Conservation (phyloP, 2,888 invertebrate species). For the Drosophila bunnanda region DNA sequence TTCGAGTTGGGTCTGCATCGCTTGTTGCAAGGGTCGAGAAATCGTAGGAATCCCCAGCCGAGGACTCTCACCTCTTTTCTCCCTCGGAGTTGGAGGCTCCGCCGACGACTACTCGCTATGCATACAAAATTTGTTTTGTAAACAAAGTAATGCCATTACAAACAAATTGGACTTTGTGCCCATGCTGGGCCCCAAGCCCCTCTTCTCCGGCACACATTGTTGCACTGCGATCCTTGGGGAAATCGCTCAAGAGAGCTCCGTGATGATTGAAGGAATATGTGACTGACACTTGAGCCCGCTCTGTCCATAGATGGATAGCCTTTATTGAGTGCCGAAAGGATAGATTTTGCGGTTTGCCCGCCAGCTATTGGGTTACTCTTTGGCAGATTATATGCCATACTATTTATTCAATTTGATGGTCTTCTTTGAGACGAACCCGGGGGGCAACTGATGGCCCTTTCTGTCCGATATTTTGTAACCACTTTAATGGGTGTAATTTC, state of each 20-base stretch:
- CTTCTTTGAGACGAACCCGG: conserved; percentile 1
- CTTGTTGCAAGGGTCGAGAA: conserved; percentile 37
- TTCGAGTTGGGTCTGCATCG: conserved; percentile 28
- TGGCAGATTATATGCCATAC: conserved; percentile 29
- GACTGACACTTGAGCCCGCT: conserved; percentile 66
- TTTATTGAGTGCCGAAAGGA: conserved; percentile 72
- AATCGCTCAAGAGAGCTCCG: conserved; percentile 54
- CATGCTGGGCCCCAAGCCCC: conserved; percentile 61
- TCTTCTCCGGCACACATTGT: conserved; percentile 32
- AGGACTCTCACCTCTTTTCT: conserved; percentile 8
- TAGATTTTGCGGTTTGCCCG: conserved; percentile 32
- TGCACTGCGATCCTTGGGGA: conserved; percentile 63
- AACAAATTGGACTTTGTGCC: conserved; percentile 80
- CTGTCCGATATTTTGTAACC: not conserved
- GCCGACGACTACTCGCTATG: conserved; percentile 72
- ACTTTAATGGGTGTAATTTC: conserved; percentile 1
- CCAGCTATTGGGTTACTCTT: conserved; percentile 38
- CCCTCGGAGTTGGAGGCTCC: conserved; percentile 6
- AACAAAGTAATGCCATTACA: conserved; percentile 81
- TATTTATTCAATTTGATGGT: conserved; percentile 50
- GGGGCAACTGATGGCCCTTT: conserved; percentile 1
- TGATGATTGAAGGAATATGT: conserved; percentile 52
- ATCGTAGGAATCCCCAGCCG: conserved; percentile 11
- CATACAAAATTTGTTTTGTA: conserved; percentile 80
- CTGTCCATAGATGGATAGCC: conserved; percentile 61